Base-by-base conservation (phyloP, 2,113 vertebrate genomes). In the Dipodomys spectabilis region DNA sequence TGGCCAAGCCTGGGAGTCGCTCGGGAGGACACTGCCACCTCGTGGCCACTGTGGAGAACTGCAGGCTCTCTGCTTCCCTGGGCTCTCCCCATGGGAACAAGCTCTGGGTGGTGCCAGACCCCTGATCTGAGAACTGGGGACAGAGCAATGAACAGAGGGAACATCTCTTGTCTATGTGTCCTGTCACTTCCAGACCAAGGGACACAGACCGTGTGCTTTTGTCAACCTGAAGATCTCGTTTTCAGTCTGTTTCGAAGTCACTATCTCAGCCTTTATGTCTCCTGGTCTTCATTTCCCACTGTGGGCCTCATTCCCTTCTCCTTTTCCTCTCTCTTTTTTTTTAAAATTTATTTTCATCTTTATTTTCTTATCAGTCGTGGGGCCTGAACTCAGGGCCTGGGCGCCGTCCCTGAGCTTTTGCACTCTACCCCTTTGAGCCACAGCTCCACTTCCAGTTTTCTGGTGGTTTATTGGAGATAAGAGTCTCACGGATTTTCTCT, bases 1-100 rank as follows among this genome's bases (percentile, higher is more conserved):
- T 45, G 71, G 67, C 45, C 18, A 7, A 44, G 25, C 22, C 25
- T 12, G 3, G 27, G 22, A 75, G 67, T 39, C 45, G 79, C 78
- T 62, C 23, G 5, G 79, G 30, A 20, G 57, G 44, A 68, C 87
- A 60, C 91, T 93, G 68, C 85, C 94, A 79, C 82, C 91, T 96
- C 0, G 82, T 91, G 95, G 84, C 71, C 19, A 0, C 2, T 3
- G 28, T 13, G 9, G 45, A 30, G 79, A 93, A 78, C 53, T 95
- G 89, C 95, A 93, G 69, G 18, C 18, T 6, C 25, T 39, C 69
- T 64, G 35, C 22, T 57, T 57, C 53, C 53, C 12, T 4, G 53
- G n/a, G n/a, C n/a, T 57, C 53, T 57, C 53, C 53, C 53, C 53
- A 57, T 1, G 49, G 9, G 60, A 35, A 12, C 22, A 53, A 12